These are phyloP conservation scores for Idaea straminata DNA, from an alignment of 2,888 invertebrate genomes.

Conservation along the genomic window DNA sequence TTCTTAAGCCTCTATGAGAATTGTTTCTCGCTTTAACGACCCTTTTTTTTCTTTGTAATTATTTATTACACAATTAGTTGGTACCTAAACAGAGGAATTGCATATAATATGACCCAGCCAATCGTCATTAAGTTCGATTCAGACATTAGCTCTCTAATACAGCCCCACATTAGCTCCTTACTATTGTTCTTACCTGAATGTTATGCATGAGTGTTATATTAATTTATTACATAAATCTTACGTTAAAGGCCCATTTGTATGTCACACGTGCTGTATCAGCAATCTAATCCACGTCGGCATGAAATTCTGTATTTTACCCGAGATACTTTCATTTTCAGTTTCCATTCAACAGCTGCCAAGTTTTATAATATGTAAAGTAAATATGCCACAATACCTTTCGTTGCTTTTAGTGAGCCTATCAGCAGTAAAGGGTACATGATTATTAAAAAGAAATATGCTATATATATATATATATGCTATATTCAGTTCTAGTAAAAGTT, in stretches of 20 bases:
- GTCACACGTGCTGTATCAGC: no score
- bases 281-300: neutral
- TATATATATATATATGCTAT: no score
- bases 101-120: neutral
- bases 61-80: neutral
- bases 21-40: no score
- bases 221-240: neutral
- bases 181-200: neutral
- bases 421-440: no score
- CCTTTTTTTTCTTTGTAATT: neutral
- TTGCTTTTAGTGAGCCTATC: conserved; percentile 4
- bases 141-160: neutral
- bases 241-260: neutral
- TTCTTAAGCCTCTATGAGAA: no score
- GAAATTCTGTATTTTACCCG: neutral
- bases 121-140: neutral
- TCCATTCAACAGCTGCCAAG: conserved; percentile 24
- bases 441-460: no score
- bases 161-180: neutral
- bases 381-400: conserved; percentile 8
- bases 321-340: conserved; percentile 8
- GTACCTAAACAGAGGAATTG: neutral
- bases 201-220: neutral
- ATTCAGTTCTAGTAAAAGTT: conserved; percentile 9
- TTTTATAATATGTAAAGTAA: conserved; percentile 5